phyloP scores from a whole-genome alignment of 2,797 vertebrate genomes.

The Falco biarmicus region DNA sequence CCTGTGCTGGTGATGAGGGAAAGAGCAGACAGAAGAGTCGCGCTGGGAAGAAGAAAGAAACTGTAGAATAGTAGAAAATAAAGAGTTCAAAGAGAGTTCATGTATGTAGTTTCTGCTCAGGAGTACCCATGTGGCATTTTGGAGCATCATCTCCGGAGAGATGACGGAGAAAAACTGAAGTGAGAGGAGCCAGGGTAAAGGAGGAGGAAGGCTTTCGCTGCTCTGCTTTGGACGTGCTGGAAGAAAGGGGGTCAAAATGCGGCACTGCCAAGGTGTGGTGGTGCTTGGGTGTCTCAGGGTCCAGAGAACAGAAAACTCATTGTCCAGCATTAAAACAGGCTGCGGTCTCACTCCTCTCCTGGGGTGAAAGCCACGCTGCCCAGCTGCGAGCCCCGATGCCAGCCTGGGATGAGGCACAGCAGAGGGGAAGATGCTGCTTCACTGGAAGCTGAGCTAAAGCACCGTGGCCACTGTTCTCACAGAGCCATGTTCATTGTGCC shows the following conservation, averaged over 20 bases:
- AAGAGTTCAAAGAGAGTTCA: background rate
- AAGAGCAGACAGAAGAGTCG: background rate
- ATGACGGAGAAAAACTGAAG: background rate
- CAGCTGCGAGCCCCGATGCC: background rate
- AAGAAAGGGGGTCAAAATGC: background rate
- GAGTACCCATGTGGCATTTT: background rate
- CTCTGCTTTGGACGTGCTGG: background rate
- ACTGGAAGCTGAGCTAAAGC: background rate
- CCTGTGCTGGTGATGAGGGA: background rate
- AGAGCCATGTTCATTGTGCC: background rate
- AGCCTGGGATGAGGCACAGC: background rate
- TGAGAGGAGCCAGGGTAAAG: background rate
- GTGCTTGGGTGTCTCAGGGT: background rate
- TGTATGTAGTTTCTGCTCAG: background rate
- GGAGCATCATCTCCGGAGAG: background rate
- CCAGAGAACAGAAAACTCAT: background rate
- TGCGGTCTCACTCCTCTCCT: too few relatives aligned
- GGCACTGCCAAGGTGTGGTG: background rate
- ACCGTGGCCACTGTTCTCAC: fast-evolving
- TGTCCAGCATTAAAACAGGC: background rate
- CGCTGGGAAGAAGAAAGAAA: background rate
- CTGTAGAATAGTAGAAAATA: background rate
- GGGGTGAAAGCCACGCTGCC: background rate
- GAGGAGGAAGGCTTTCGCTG: background rate
- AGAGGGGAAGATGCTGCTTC: background rate